These are phyloP conservation scores for Mesembrinibis cayennensis DNA, from an alignment of 2,113 vertebrate genomes.

Conservation along the genomic window DNA sequence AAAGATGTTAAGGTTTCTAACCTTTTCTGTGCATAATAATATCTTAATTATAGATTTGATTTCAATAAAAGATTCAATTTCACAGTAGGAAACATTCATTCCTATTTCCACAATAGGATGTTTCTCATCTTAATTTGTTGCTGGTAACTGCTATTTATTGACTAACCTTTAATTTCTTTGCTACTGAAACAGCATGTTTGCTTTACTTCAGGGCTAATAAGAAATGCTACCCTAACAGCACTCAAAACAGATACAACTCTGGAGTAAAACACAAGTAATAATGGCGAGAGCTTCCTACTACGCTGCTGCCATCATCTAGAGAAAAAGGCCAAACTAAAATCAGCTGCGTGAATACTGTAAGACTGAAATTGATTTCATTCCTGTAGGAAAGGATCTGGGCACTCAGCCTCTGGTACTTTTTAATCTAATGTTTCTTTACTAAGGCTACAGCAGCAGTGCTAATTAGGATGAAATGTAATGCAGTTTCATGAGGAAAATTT, in stretches of 20 bases:
- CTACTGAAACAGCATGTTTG: not conserved
- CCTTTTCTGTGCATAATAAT: slow-evolving; percentile 28
- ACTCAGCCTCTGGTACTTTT: not conserved
- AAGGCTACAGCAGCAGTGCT: not conserved
- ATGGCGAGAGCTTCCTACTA: not conserved
- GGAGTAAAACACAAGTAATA: not conserved
- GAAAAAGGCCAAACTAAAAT: slow-evolving; percentile 4
- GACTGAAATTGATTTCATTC: slow-evolving; percentile 24
- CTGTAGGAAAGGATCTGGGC: slow-evolving; percentile 1
- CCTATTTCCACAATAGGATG: not conserved
- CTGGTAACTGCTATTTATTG: slow-evolving; percentile 2
- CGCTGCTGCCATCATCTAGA: not conserved
- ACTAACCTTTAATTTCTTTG: not conserved
- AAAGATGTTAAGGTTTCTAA: slow-evolving; percentile 47
- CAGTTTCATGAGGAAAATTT: slow-evolving; percentile 10
- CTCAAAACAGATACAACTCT: not conserved
- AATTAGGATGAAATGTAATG: slow-evolving; percentile 42
- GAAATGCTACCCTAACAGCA: not conserved
- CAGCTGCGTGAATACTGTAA: not conserved
- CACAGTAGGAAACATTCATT: slow-evolving; percentile 11
- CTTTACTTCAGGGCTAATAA: not conserved
- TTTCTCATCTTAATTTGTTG: slow-evolving; percentile 23
- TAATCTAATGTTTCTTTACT: not conserved
- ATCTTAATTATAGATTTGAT: slow-evolving; percentile 48
- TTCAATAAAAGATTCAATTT: slow-evolving; percentile 45